Percentiles rank a stretch among this genome's conserved stretches.
phyloP scores from a whole-genome alignment of 2,113 vertebrate genomes.

The Macquaria ambigua region DNA sequence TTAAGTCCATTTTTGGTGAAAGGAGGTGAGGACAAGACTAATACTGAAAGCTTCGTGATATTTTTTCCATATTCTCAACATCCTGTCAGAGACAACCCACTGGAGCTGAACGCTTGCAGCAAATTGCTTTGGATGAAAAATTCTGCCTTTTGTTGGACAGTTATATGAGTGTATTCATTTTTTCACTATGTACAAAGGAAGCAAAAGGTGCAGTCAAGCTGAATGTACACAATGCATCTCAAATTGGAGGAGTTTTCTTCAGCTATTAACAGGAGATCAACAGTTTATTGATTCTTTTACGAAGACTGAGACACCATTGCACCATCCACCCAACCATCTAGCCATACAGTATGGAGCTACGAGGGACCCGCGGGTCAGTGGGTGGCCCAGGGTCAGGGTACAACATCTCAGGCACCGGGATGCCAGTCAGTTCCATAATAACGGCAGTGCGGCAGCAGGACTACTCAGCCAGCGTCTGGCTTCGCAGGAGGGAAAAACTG shows the following conservation, averaged over 20 bases:
- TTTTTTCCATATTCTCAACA: neutral
- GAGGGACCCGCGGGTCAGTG: constrained; percentile 79
- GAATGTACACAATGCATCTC: neutral
- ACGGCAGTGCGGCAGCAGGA: constrained; percentile 92
- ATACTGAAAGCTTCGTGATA: neutral
- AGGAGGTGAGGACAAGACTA: neutral
- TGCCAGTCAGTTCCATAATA: constrained; percentile 87
- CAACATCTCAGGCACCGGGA: constrained; percentile 76
- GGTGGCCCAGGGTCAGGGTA: constrained; percentile 85
- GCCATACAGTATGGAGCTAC: constrained; percentile 85
- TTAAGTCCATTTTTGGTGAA: neutral
- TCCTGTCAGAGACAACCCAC: neutral
- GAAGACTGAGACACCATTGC: neutral
- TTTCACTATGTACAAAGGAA: neutral
- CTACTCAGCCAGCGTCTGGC: constrained; percentile 93
- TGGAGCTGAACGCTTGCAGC: constrained; percentile 16
- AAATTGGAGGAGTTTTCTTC: neutral
- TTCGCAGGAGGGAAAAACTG: constrained; percentile 91
- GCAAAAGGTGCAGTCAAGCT: neutral
- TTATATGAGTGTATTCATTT: constrained; percentile 5
- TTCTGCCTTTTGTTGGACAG: neutral
- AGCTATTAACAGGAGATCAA: constrained; percentile 2
- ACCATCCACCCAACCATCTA: constrained; percentile 19
- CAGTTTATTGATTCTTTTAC: neutral
- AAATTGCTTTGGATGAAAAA: neutral